These are phyloP conservation scores for Plectrocnemia conspersa DNA, from an alignment of 1,140 invertebrate genomes.

Conservation along the genomic window DNA sequence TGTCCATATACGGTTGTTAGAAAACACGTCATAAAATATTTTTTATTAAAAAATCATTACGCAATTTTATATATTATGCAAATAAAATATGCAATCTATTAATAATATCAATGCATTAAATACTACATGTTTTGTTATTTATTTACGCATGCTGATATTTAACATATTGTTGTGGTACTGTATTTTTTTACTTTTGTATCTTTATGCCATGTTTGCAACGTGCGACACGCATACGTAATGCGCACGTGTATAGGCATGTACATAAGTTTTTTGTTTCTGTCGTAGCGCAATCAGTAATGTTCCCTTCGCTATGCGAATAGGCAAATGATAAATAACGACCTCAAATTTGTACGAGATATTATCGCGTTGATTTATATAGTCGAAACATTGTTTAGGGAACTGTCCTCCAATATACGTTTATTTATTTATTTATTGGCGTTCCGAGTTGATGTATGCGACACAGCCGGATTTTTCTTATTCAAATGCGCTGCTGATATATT, in stretches of 20 bases:
- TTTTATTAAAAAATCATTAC: not conserved
- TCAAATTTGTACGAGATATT: slow-evolving; percentile 56
- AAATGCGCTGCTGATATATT: slow-evolving; percentile 34
- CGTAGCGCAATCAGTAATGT: not conserved
- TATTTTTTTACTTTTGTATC: too few species aligned
- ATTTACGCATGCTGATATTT: not conserved
- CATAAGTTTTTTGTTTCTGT: too few species aligned
- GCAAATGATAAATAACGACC: slow-evolving; percentile 43
- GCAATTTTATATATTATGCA: not conserved
- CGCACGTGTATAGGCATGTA: too few species aligned
- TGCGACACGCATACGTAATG: too few species aligned
- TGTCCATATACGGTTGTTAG: slow-evolving; percentile 11
- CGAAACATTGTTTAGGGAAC: slow-evolving; percentile 25
- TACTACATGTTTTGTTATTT: not conserved
- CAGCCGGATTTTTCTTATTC: slow-evolving; percentile 28
- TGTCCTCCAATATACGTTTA: slow-evolving; percentile 23
- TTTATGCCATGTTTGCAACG: too few species aligned
- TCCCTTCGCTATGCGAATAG: slow-evolving; percentile 19
- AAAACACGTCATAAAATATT: slow-evolving; percentile 16
- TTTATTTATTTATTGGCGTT: slow-evolving; percentile 23
- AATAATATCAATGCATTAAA: too few species aligned
- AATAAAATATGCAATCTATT: too few species aligned
- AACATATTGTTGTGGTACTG: not conserved
- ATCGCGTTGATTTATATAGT: slow-evolving; percentile 50
- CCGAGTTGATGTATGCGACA: slow-evolving; percentile 21